Evolutionary conservation across 2,113 vertebrate genomes (phyloP), one percentile per base, ranked within the genome.

Genomic region (Amphilophus citrinellus): DNA sequence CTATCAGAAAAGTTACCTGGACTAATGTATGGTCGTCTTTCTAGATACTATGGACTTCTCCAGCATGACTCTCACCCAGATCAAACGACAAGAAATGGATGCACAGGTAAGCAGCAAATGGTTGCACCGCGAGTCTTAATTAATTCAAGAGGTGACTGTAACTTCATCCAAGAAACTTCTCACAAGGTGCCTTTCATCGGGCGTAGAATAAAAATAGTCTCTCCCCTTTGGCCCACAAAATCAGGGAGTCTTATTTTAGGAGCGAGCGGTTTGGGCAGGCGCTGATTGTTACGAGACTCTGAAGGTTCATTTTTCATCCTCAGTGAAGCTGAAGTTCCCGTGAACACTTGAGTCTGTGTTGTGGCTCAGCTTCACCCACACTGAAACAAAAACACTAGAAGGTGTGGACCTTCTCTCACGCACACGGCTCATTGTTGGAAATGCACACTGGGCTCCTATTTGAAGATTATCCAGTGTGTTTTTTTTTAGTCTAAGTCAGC

Each of bases 81-180:
- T 99, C 92, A 99, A 99, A 92, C 96, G 98, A 53, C 97, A 99
- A 77, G 98, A 99, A 93, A 99, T 99, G 98, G 97, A 99, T 80
- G 97, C 98, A 0, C 98, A 99, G 98, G 98, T 99, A 89, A 85
- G 91, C 79, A 2, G n/a, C 58, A 18, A 6, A 53, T 6, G 0
- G 17, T 37, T 27, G 44, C 62, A 22, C 14, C 32, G 14, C 2
- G 1, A 44, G 53, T 58, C 65, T 60, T 50, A 27, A 30, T 80
- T 9, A n/a, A 57, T 15, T 24, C 30, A 44, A 35, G 20, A 44
- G 24, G 24, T 53, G 9, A 57, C 50, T 30, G 3, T 53, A 57
- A 47, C 18, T 3, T 83, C 9, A 63, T 17, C 50, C 37, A 5
- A 61, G 39, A 63, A 78, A 32, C 35, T 57, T 77, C 56, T 42